Base-by-base conservation (phyloP, 2,113 vertebrate genomes). In the Lamprotornis superbus region DNA sequence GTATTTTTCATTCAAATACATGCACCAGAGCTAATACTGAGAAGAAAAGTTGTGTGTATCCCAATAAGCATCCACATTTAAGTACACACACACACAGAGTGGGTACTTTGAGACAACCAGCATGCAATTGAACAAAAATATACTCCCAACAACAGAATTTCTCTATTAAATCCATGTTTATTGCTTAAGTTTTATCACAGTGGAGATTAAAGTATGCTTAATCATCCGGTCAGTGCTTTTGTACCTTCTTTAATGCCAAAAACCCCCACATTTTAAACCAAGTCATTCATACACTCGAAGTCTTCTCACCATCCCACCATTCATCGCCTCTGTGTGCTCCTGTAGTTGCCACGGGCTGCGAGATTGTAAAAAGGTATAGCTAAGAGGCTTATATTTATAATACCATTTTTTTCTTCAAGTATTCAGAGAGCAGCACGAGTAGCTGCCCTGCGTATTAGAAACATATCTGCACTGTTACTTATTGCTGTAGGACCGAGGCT, bases 361-460 rank as follows among this genome's bases (percentile, higher is more conserved):
- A 93, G 97, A 98, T 96, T 97, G 97, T 98, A 97, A 97, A 98
- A 96, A 98, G 93, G 82, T 95, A 96, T 89, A 97, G 90, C 94
- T 96, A 94, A 93, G 69, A 96, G 90, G 81, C 81, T 81, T 97
- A 69, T 93, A 79, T 94, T 96, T 91, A 92, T 93, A 96, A 97
- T 84, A 97, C 95, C 97, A 90, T 97, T 97, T 97, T 97, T 97
- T 93, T 97, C 96, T 98, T 98, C 98, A 98, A 98, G 98, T 98
- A 98, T 98, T 97, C 96, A 94, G 94, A 96, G 92, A 96, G 95
- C 96, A 97, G 96, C 97, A 95, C 89, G 63, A 79, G 74, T 90
- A 92, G 73, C 95, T 94, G 96, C 96, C 97, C 87, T 92, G 94
- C 83, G 23, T 70, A 90, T 97, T 86, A 97, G 96, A 96, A 97